Base-by-base conservation (phyloP, 2,797 vertebrate genomes). In the Pipistrellus pygmaeus region DNA sequence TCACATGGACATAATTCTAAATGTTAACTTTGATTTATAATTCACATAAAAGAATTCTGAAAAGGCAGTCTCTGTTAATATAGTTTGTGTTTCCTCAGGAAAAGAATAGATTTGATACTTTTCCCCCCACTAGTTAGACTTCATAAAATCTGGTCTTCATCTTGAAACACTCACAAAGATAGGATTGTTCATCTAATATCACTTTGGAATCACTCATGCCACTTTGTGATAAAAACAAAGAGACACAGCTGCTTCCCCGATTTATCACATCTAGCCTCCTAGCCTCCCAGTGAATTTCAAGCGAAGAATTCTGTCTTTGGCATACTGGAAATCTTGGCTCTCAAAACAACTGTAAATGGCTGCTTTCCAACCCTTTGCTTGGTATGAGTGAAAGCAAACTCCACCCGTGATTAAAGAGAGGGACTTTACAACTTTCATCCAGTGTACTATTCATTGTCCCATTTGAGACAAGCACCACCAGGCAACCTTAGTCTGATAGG, bases 91-190 rank as follows among this genome's bases (percentile, higher is more conserved):
- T 81, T 87, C 92, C 6, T 85, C 57, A 76, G 46, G 23, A 32
- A 81, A 85, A 73, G 53, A 90, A 69, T 23, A 85, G 11, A 77
- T 69, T 84, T 89, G 5, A n/a, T 91, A 44, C n/a, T 73, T 11
- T 11, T 6, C 53, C 55, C 85, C 18, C 14, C 64, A 86, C 2
- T 35, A 66, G 48, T 83, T 92, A 80, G 38, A 83, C 66, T 77
- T 87, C 76, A 53, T 8, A 88, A 91, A 92, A 88, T 85, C n/a
- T 93, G 60, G 48, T 71, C 55, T 71, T 85, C 38, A 25, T 88
- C n/a, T 90, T 88, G 68, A 66, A 77, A 92, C 62, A 81, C n/a
- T 93, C 8, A 38, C 53, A 77, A 55, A 94, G 95, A 71, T 72
- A 57, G 73, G 35, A 89, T 55, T 78, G 46, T 75, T 85, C 55